phyloP scores from a whole-genome alignment of 2,888 invertebrate genomes.

The Trachelus iudaicus region DNA sequence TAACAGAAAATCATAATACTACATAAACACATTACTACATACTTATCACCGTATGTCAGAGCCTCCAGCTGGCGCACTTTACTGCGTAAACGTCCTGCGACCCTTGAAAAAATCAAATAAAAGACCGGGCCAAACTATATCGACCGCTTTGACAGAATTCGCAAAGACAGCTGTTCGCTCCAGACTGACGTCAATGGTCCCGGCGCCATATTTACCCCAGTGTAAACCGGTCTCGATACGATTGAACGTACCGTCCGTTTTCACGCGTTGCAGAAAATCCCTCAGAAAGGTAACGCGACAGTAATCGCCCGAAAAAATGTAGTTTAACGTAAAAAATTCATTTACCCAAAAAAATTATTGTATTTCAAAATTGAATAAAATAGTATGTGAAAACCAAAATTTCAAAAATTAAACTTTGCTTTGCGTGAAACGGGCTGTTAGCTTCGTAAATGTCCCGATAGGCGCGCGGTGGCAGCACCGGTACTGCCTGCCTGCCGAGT shows the following conservation, averaged over 20 bases:
- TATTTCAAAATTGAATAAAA: not conserved
- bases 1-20: not conserved
- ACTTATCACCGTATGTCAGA: not conserved
- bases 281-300: not conserved
- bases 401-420: not conserved
- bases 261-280: not conserved
- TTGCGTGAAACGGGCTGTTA: not conserved
- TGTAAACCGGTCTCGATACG: not conserved
- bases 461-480: slow-evolving; percentile 36
- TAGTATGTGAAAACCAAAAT: not conserved
- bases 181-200: not conserved
- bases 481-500: slow-evolving; percentile 14
- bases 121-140: not conserved
- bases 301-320: not conserved
- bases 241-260: not conserved
- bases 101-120: not conserved
- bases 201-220: not conserved
- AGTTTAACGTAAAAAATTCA: not conserved
- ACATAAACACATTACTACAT: not conserved
- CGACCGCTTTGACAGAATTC: not conserved
- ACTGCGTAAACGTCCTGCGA: not conserved
- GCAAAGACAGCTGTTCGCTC: not conserved
- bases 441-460: not conserved
- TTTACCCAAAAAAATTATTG: not conserved
- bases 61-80: not conserved